phyloP scores from a whole-genome alignment of 1,140 invertebrate species.

The Andricus grossulariae region DNA sequence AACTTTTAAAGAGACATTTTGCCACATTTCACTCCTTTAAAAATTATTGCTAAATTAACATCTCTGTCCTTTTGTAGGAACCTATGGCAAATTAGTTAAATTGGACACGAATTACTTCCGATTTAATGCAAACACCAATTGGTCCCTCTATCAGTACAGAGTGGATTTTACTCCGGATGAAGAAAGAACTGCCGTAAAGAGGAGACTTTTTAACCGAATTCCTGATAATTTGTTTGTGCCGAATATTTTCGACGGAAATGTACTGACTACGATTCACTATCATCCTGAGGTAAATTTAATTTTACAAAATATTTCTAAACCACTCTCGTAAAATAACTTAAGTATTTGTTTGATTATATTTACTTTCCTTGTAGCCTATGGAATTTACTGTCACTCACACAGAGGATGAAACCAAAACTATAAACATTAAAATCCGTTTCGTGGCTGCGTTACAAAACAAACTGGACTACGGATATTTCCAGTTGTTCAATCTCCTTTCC shows the following conservation, averaged over 20 bases:
- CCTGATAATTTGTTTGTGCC: slow-evolving; percentile 74
- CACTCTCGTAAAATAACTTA: neutral
- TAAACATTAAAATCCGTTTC: slow-evolving; percentile 64
- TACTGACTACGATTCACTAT: slow-evolving; percentile 63
- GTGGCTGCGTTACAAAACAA: slow-evolving; percentile 57
- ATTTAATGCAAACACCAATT: slow-evolving; percentile 81
- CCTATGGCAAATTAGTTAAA: slow-evolving; percentile 74
- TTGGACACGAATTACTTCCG: slow-evolving; percentile 86
- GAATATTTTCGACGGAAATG: slow-evolving; percentile 76
- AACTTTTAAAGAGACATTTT: neutral
- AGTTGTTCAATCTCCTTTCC: slow-evolving; percentile 86
- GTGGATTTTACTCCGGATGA: slow-evolving; percentile 87
- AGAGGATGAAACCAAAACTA: slow-evolving; percentile 56
- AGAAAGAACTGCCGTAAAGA: slow-evolving; percentile 80
- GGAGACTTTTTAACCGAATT: slow-evolving; percentile 79
- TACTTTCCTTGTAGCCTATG: slow-evolving; percentile 53
- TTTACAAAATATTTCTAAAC: neutral
- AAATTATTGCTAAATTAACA: neutral
- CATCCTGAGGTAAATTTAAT: slow-evolving; percentile 56
- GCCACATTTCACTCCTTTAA: neutral
- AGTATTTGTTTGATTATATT: neutral
- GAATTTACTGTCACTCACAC: slow-evolving; percentile 59
- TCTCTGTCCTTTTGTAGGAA: slow-evolving; percentile 70
- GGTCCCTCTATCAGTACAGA: slow-evolving; percentile 87
- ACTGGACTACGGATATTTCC: slow-evolving; percentile 65